Base-by-base conservation (phyloP, 2,797 vertebrate species). In the Tadarida brasiliensis region DNA sequence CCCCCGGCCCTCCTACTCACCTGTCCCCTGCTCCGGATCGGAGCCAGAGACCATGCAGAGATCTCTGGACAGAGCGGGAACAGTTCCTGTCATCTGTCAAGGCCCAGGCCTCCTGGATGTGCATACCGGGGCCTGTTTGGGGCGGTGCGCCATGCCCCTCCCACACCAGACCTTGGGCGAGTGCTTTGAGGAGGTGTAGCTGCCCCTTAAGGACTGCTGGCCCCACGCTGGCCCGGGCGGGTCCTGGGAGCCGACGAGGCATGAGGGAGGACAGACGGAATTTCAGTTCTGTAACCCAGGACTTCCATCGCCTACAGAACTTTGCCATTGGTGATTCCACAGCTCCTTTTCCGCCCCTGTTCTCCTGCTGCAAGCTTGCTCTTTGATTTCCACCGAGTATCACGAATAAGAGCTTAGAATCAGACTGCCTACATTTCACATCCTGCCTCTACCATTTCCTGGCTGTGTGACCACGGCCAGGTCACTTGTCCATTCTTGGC, bases 41-140 rank as follows among this genome's bases (percentile, higher is more conserved):
- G 4, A 77, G 73, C 85, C 77, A 91, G 87, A 93, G 74, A 85
- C 28, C 57, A 30, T 77, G 61, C 33, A 77, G 77, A 89, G 54
- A 81, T 39, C 39, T 67, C 51, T 39, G 26, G 17, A 26, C 15
- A 67, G n/a, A 90, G 17, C 33, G 44, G 12, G 35, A 76, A 20
- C 26, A 0, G 2, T 54, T 85, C n/a, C 71, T n/a, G 14, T 77
- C 47, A 1, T 71, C 78, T 65, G 39, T 44, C 59, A 30, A 77
- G 28, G 16, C 24, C 2, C 5, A 16, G 67, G 82, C 56, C 71
- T 87, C 67, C 54, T 6, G 33, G 83, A 39, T 71, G 56, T 35
- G 39, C 30, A 20, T 56, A 20, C 56, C 35, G 56, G 65, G 83
- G n/a, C 35, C 56, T n/a, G 1, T 33, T 24, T 28, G 26, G 56